Base-by-base conservation (phyloP, 2,888 invertebrate species). In the Linyphia triangularis region DNA sequence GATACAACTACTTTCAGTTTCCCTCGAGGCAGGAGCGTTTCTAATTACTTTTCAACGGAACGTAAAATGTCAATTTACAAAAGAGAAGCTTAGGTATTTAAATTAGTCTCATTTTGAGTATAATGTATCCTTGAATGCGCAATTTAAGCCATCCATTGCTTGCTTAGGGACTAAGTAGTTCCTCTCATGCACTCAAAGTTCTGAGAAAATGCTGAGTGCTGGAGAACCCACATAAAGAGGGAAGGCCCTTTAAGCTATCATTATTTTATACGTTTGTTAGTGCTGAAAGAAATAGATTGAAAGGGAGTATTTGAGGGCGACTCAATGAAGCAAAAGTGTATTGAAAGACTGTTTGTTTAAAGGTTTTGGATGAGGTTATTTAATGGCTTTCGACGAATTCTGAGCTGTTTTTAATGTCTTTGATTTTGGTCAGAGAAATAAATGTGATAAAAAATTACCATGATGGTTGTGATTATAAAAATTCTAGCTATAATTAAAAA, bases 41-140 rank as follows among this genome's bases (percentile, higher is more conserved):
- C 57, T 81, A 67, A 69, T 69, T 81, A 67, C 69, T 59, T 69
- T 43, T 28, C n/a, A 79, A 22, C 26, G 19, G 51, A 51, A 81
- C 79, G 37, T 59, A 81, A 69, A 81, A 81, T 57, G 70, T 67
- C 81, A 70, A 81, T 81, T 81, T 81, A 33, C 51, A 81, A n/a
- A 81, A 26, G 69, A 67, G 79, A 79, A 19, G 26, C 69, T 57
- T 37, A 57, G 81, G 70, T 59, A 81, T 81, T 81, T 81, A 81
- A 81, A 81, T 81, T 81, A 81, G 81, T 69, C 70, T 81, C 81
- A 59, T 81, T 81, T 70, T 70, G 28, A 59, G 70, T 81, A 69
- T 81, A 81, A 81, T 81, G 37, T 37, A 26, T 70, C 59, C 57
- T 69, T 81, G 57, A 81, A 69, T 70, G 59, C 70, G 69, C 69